phyloP scores from a whole-genome alignment of 1,140 invertebrate species.

The Dreissena rostriformis region DNA sequence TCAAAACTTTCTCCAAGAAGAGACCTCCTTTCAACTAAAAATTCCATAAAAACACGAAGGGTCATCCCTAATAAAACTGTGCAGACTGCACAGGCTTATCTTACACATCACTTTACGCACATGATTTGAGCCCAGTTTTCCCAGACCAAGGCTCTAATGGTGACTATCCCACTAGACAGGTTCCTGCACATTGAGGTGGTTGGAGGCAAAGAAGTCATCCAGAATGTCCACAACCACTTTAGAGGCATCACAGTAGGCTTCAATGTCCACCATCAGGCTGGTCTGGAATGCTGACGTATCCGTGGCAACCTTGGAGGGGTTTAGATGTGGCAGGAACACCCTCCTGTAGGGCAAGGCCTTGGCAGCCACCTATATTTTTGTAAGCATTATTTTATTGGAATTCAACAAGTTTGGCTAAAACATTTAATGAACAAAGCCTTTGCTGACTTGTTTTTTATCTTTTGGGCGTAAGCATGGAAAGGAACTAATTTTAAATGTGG shows the following conservation, averaged over 20 bases:
- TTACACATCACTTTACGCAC: no score
- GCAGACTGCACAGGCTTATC: no score
- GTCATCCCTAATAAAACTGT: no score
- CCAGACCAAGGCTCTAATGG: no score
- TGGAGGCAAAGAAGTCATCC: slow-evolving; percentile 71
- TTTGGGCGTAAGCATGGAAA: background rate
- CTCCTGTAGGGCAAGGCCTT: slow-evolving; percentile 75
- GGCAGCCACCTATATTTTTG: no score
- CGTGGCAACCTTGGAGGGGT: slow-evolving; percentile 26
- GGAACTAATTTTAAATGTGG: no score
- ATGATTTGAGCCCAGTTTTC: no score
- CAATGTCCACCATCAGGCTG: slow-evolving; percentile 71
- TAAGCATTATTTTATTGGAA: no score
- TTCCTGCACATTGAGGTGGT: slow-evolving; percentile 73
- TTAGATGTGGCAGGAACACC: slow-evolving; percentile 70
- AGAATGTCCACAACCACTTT: slow-evolving; percentile 69
- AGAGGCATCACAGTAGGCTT: slow-evolving; percentile 68
- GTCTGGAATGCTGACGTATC: slow-evolving; percentile 60
- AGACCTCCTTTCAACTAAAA: no score
- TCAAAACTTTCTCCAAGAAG: no score
- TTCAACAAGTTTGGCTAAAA: slow-evolving; percentile 23
- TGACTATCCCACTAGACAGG: no score
- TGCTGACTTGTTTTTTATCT: background rate
- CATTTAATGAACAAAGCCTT: background rate
- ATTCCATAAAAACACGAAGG: no score